Evolutionary conservation across 1,140 invertebrate species (phyloP).

Genomic region (Callitettix versicolor): DNA sequence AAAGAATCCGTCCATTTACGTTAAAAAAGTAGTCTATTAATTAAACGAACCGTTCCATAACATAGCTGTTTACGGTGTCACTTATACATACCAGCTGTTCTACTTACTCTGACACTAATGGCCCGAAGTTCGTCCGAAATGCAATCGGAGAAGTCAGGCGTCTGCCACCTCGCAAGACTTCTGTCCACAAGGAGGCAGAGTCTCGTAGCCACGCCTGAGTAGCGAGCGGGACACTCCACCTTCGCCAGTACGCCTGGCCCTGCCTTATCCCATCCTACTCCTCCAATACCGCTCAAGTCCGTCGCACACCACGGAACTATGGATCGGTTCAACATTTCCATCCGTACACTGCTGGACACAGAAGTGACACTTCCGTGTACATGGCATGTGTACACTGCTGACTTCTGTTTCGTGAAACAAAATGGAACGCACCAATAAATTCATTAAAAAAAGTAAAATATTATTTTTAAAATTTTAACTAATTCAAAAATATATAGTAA

Average conservation of each 20-base stretch:
- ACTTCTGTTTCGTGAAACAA: constrained; percentile 2
- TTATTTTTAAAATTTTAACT: too few species aligned
- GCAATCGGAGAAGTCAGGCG: constrained; percentile 61
- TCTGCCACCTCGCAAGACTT: constrained; percentile 52
- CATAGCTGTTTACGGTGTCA: too few species aligned
- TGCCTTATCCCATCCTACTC: constrained; percentile 43
- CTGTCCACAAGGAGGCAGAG: constrained; percentile 23
- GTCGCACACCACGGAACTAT: constrained; percentile 41
- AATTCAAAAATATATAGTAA: too few species aligned
- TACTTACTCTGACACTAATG: constrained; percentile 49
- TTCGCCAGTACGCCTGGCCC: constrained; percentile 46
- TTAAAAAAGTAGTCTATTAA: too few species aligned
- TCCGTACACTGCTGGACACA: constrained; percentile 37
- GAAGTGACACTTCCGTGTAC: constrained; percentile 25
- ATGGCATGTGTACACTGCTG: constrained; percentile 43
- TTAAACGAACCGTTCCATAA: too few species aligned
- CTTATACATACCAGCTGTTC: too few species aligned
- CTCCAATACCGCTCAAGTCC: constrained; percentile 31
- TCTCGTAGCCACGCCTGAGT: constrained; percentile 19
- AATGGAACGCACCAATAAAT: too few species aligned
- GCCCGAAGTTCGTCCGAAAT: constrained; percentile 48
- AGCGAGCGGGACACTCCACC: constrained; percentile 43
- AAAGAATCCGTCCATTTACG: too few species aligned
- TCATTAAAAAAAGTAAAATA: not conserved
- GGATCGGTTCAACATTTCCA: constrained; percentile 48